Base-by-base conservation (phyloP, 2,113 vertebrate genomes). In the Poicephalus meyeri region DNA sequence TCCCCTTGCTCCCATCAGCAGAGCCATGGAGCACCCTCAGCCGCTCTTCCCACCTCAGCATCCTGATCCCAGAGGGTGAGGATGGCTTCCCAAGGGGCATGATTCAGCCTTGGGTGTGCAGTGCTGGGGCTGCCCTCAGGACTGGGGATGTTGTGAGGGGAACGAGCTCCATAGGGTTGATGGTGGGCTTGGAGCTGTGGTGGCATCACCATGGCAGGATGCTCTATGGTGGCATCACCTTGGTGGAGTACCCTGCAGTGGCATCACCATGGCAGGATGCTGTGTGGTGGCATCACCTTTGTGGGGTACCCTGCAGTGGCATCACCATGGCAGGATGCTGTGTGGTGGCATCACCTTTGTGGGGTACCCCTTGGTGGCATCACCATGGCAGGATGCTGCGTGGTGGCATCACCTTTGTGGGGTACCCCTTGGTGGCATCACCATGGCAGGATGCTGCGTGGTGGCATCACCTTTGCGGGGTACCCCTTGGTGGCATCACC, bases 261-360 rank as follows among this genome's bases (percentile, higher is more conserved):
- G 4, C n/a, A 19, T 16, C 19, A 1, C 33, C 16, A 7, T 11
- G 55, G 5, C 28, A 12, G 15, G 25, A 28, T 13, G 11, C 23
- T 8, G 44, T 46, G 1, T 0, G 23, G 35, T 37, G 68, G 7
- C 50, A 44, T 9, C 47, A 3, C 33, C 10, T 3, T 23, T 16
- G 29, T 9, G 17, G 19, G 31, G 6, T 28, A 26, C 35, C 3
- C 69, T 53, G 39, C 17, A 4, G 69, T 39, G 29, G 13, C 7
- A 13, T 17, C 13, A 3, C 20, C 10, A 3, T 12, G 21, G 0
- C 8, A 8, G 25, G 33, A 8, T 16, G 6, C 25, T 2, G 26
- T 4, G 3, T 0, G 9, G 37, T 52, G 72, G 9, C 37, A 37
- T 37, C 37, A 37, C 37, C 37, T 37, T 37, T 37, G 37, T 37